These are phyloP conservation scores for Amitus sp. DNA, from an alignment of 2,888 invertebrate species.

Conservation along the genomic window DNA sequence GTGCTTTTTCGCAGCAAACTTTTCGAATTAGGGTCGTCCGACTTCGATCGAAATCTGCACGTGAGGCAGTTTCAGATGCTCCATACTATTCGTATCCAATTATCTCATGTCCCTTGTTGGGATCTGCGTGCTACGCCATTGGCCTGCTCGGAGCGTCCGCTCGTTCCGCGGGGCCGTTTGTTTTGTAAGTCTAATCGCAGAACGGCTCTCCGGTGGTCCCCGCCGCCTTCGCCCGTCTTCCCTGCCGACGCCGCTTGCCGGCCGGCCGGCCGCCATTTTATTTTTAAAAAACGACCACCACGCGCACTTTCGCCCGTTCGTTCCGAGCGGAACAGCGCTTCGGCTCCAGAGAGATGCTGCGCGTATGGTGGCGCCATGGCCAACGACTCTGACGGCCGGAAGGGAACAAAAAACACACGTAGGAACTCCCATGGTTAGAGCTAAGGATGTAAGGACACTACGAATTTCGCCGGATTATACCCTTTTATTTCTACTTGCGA, in stretches of 20 bases:
- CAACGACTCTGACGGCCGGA: slow-evolving; percentile 53
- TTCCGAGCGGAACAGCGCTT: slow-evolving; percentile 41
- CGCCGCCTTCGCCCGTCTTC: slow-evolving; percentile 49
- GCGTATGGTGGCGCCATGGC: slow-evolving; percentile 59
- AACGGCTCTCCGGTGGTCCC: slow-evolving; percentile 65
- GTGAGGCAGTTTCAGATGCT: slow-evolving; percentile 41
- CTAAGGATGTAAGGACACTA: slow-evolving; percentile 4
- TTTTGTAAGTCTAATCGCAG: slow-evolving; percentile 66
- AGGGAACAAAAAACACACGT: slow-evolving; percentile 43
- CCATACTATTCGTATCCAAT: slow-evolving; percentile 59
- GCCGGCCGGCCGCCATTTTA: slow-evolving; percentile 63
- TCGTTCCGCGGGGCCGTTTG: slow-evolving; percentile 64
- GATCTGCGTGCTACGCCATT: slow-evolving; percentile 62
- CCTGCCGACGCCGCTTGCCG: slow-evolving; percentile 42
- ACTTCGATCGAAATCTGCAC: slow-evolving; percentile 52
- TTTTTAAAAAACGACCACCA: slow-evolving; percentile 56
- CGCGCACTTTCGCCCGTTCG: slow-evolving; percentile 51
- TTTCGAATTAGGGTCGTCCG: slow-evolving; percentile 49
- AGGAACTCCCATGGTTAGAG: slow-evolving; percentile 36
- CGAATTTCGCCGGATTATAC: slow-evolving; percentile 5
- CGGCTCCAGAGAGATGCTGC: slow-evolving; percentile 41
- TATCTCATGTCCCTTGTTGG: slow-evolving; percentile 64
- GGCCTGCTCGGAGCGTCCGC: slow-evolving; percentile 52
- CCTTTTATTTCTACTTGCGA: slow-evolving; percentile 1
- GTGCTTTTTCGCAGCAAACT: slow-evolving; percentile 22